Percentiles rank a stretch among this genome's conserved stretches.
phyloP scores from a whole-genome alignment of 2,113 vertebrate genomes.

The Onychostoma macrolepis region DNA sequence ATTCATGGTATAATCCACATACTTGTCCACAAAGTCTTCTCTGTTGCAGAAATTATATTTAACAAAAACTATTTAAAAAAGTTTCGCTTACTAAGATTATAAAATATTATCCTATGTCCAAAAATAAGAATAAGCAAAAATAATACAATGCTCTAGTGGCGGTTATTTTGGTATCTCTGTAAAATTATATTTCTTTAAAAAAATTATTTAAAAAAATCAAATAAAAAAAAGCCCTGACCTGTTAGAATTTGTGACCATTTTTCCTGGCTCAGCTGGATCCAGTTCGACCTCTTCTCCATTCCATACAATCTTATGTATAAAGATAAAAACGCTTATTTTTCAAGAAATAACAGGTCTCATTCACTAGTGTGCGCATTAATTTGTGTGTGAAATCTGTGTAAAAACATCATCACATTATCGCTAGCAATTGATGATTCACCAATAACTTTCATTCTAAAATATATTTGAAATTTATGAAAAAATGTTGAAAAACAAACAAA shows the following conservation, averaged over 20 bases:
- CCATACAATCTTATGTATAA: constrained; percentile 74
- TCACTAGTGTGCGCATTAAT: background rate
- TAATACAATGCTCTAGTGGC: background rate
- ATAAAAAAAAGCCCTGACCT: constrained; percentile 59
- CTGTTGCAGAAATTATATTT: constrained; percentile 62
- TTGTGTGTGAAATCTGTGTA: background rate
- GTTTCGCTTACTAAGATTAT: background rate
- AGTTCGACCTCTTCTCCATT: constrained; percentile 62
- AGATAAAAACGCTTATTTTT: background rate
- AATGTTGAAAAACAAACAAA: background rate
- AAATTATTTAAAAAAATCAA: background rate
- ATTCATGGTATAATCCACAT: constrained; percentile 78
- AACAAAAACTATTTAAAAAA: background rate
- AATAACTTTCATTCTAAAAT: background rate
- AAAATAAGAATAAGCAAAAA: background rate
- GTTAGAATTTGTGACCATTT: constrained; percentile 70
- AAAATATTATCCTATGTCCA: background rate
- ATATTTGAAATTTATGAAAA: background rate
- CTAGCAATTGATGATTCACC: too few relatives aligned
- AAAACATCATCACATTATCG: background rate
- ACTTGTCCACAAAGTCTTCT: constrained; percentile 76
- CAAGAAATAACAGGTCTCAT: background rate
- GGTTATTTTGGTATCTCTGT: background rate
- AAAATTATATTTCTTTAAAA: background rate
- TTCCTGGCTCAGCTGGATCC: constrained; percentile 64